Conservation (phyloP, 2,888 invertebrate genomes). For the Drosophila kuntzei region DNA sequence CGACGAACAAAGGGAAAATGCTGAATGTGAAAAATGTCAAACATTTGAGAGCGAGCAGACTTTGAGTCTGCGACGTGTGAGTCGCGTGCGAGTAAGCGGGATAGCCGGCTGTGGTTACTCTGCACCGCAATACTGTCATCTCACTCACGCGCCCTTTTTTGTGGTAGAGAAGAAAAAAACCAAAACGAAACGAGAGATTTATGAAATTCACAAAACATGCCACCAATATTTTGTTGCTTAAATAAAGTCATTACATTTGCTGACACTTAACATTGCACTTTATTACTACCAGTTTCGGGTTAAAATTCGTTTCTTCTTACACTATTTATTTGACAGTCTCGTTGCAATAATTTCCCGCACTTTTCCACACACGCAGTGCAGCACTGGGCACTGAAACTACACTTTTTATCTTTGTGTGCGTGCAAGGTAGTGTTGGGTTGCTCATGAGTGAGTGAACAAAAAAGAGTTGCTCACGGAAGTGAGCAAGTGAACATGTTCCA, state of each 20-base stretch:
- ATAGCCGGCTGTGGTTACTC: constrained; percentile 37
- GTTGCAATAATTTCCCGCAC: constrained; percentile 68
- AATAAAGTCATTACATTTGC: constrained; percentile 18
- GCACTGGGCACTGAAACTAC: constrained; percentile 57
- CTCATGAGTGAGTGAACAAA: no score
- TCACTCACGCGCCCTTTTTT: constrained; percentile 75
- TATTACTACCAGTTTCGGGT: constrained; percentile 20
- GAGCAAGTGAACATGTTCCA: no score
- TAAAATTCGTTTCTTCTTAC: constrained; percentile 13
- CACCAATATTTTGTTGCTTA: constrained; percentile 46
- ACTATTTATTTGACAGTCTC: constrained; percentile 33
- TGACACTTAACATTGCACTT: constrained; percentile 32
- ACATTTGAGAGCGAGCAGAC: constrained; percentile 74
- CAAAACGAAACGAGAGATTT: constrained; percentile 73
- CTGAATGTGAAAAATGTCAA: constrained; percentile 78
- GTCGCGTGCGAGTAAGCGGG: constrained; percentile 51
- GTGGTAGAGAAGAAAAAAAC: constrained; percentile 77
- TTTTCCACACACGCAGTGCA: constrained; percentile 63
- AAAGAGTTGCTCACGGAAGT: no score
- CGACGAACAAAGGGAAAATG: constrained; percentile 81
- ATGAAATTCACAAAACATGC: constrained; percentile 68
- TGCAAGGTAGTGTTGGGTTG: no score
- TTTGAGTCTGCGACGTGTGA: constrained; percentile 70
- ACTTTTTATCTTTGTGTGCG: constrained; percentile 58
- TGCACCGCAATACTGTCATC: constrained; percentile 45